Evolutionary conservation across 2,888 invertebrate genomes (phyloP).

Genomic region (Rambutsinella grinnellia): DNA sequence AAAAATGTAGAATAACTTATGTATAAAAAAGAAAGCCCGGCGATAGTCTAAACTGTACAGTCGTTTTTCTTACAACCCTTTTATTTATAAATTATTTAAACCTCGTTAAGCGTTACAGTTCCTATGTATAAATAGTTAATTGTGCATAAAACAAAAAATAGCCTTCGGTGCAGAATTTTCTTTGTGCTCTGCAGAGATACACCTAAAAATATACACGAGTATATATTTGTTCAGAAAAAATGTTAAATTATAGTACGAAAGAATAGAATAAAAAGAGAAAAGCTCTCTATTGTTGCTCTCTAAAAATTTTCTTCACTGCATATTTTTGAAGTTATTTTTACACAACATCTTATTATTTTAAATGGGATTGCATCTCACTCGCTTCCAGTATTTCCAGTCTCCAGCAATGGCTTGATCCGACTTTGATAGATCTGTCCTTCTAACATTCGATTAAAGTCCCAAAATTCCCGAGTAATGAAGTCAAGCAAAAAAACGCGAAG

Average conservation of each 20-base stretch:
- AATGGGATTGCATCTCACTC: background rate
- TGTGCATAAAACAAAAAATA: background rate
- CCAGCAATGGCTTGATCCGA: slow-evolving; percentile 29
- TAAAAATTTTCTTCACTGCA: background rate
- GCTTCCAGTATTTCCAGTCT: background rate
- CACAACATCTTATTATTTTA: background rate
- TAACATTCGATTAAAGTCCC: slow-evolving; percentile 44
- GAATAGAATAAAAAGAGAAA: background rate
- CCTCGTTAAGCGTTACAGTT: background rate
- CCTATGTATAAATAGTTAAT: background rate
- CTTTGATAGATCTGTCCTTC: slow-evolving; percentile 48
- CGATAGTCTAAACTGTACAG: too few species aligned
- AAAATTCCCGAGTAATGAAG: slow-evolving; percentile 55
- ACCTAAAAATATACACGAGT: background rate
- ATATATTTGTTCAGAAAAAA: slow-evolving; percentile 15
- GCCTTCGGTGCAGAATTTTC: background rate
- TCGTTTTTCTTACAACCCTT: too few species aligned
- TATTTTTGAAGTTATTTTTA: background rate
- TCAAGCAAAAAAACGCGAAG: slow-evolving; percentile 30
- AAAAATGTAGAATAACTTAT: background rate
- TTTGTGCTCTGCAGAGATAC: background rate
- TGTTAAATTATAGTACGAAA: slow-evolving; percentile 5
- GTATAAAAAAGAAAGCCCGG: background rate
- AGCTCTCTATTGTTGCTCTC: slow-evolving; percentile 41
- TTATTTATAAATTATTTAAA: background rate